Conservation (phyloP, 2,113 vertebrate genomes). For the Hemiscyllium ocellatum region DNA sequence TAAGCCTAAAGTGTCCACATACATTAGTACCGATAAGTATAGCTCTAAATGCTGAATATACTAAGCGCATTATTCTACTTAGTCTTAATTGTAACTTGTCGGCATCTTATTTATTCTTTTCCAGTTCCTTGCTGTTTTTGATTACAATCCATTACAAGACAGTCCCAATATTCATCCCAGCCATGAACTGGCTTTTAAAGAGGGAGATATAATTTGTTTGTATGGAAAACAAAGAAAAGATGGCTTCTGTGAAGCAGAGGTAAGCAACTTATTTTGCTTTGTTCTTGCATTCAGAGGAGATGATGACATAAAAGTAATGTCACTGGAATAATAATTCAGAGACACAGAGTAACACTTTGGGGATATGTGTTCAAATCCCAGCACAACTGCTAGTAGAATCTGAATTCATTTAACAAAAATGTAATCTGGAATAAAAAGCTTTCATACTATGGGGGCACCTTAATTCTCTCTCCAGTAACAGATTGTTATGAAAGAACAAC, state of each 20-base stretch:
- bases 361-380: no score
- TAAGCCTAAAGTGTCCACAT: background rate
- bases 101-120: background rate
- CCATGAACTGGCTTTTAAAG: slow-evolving; percentile 40
- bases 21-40: background rate
- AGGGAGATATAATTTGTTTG: slow-evolving; percentile 39
- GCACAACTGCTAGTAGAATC: no score
- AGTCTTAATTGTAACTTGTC: background rate
- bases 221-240: slow-evolving; percentile 40
- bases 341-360: no score
- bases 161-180: slow-evolving; percentile 46
- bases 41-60: background rate
- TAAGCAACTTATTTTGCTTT: slow-evolving; percentile 29
- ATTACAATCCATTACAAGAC: slow-evolving; percentile 45
- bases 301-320: no score
- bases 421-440: background rate
- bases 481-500: background rate
- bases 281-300: background rate
- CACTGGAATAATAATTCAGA: no score
- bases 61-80: background rate
- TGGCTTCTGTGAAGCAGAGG: slow-evolving; percentile 46
- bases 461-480: background rate
- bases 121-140: slow-evolving; percentile 44
- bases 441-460: background rate
- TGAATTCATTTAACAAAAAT: no score